Conservation (phyloP, 1,140 invertebrate species). For the Streblospio benedicti region DNA sequence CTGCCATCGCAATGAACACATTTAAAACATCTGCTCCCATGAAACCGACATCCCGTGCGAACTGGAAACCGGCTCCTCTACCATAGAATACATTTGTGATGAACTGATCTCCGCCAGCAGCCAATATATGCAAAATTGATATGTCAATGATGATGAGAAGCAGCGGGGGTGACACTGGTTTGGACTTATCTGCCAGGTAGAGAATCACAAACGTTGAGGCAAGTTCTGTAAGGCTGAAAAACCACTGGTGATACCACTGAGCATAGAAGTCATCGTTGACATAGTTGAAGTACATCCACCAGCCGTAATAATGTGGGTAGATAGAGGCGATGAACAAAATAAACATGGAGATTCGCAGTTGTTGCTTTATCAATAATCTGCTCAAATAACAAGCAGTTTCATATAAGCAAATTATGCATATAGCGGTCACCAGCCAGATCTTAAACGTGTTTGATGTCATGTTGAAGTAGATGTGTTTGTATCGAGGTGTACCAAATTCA, state of each 20-base stretch:
- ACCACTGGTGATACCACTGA: conserved; percentile 57
- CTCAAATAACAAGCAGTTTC: conserved; percentile 56
- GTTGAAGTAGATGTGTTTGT: conserved; percentile 79
- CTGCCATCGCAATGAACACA: conserved; percentile 56
- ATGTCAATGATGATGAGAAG: conserved; percentile 58
- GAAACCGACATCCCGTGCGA: conserved; percentile 62
- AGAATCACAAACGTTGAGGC: conserved; percentile 57
- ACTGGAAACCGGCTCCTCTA: conserved; percentile 56
- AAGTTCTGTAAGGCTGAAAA: conserved; percentile 61
- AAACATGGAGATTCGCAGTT: conserved; percentile 61
- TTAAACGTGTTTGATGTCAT: conserved; percentile 64
- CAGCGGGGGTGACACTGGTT: conserved; percentile 55
- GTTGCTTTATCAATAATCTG: conserved; percentile 30
- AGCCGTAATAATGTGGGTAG: conserved; percentile 74
- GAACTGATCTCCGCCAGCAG: conserved; percentile 66
- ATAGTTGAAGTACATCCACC: conserved; percentile 76
- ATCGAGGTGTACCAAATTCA: conserved; percentile 51
- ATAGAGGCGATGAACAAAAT: conserved; percentile 60
- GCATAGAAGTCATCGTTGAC: conserved; percentile 73
- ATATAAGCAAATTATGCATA: conserved; percentile 61
- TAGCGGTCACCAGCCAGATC: conserved; percentile 64
- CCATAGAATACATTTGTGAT: conserved; percentile 62
- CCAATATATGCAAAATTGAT: conserved; percentile 62
- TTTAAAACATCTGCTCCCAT: conserved; percentile 67
- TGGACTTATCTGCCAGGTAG: conserved; percentile 49